Evolutionary conservation across 2,113 vertebrate species (phyloP), one percentile per base, ranked within the genome.

Genomic region (Etheostoma cragini): DNA sequence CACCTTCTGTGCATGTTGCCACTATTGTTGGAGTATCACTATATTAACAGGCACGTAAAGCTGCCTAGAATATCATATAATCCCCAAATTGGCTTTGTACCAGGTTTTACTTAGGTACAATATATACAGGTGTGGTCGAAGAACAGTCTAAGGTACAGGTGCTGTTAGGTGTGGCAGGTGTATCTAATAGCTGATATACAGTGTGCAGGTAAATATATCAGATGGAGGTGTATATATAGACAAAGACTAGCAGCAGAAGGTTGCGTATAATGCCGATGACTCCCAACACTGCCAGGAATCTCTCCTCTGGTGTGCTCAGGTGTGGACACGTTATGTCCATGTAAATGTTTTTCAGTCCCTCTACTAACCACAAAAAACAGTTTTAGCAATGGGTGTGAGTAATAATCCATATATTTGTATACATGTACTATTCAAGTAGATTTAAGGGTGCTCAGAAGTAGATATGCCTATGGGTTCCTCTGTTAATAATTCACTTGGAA

Each of bases 201-300:
- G 47, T 52, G 16, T 66, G 49, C 5, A 38, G 56, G 46, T 24
- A 62, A 26, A 35, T 24, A 1, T 42, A 50, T 93, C 87, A 92
- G 62, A 82, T 66, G 56, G 90, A 81, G 42, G 93, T 92, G 91
- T 94, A 94, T 74, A 93, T 80, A 7, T 93, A 94, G 80, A 94
- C 90, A 6, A 94, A 92, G 30, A 89, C 64, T 0, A 94, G 90
- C 68, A 94, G 85, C 56, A 94, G 83, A 80, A 94, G 88, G 75
- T 94, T 94, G 42, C 93, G 91, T 0, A 90, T 38, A 0, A 94
- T 93, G 35, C 92, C 91, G 10, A 94, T 91, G 52, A 94, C 47
- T n/a, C 93, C 93, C 0, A 94, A 84, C 89, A 92, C 80, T 45
- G 93, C 93, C 92, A 94, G 91, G 89, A 92, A 94, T 71, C 91